Conservation (phyloP, 2,113 vertebrate genomes). For the Melanerpes aurifrons region DNA sequence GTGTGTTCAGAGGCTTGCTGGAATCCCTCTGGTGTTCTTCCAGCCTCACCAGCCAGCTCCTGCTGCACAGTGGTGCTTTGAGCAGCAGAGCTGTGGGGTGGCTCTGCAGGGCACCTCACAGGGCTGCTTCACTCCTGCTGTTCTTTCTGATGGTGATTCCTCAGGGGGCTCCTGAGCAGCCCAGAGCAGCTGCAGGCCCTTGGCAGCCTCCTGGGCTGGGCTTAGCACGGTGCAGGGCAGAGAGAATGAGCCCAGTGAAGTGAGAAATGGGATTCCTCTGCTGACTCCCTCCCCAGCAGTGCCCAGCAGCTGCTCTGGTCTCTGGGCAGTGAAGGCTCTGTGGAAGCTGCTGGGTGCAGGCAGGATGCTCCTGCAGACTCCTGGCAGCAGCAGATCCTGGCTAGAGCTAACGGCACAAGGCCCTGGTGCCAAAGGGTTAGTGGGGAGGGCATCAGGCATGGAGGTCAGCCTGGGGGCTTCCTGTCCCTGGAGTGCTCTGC, state of each 20-base stretch:
- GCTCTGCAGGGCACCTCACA: background rate
- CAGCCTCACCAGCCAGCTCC: background rate
- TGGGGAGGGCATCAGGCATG: background rate
- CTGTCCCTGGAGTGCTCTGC: background rate
- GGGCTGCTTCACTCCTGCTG: background rate
- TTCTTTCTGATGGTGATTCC: background rate
- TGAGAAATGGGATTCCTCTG: slow-evolving; percentile 32
- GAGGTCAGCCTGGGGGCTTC: background rate
- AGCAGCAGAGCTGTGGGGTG: background rate
- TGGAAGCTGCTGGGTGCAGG: background rate
- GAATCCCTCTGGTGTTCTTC: background rate
- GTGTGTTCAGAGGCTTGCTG: background rate
- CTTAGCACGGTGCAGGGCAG: background rate
- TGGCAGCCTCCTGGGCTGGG: background rate
- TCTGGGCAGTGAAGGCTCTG: background rate
- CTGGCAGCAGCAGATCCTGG: background rate
- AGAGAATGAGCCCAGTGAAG: background rate
- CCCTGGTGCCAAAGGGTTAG: background rate
- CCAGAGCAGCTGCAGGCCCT: background rate
- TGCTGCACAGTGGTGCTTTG: background rate
- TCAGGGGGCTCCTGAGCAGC: background rate
- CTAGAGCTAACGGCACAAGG: background rate
- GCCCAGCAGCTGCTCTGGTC: background rate
- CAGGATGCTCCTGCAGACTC: background rate
- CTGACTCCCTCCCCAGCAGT: background rate